Base-by-base conservation (phyloP, 1,140 invertebrate species). In the Frieseomelitta varia region DNA sequence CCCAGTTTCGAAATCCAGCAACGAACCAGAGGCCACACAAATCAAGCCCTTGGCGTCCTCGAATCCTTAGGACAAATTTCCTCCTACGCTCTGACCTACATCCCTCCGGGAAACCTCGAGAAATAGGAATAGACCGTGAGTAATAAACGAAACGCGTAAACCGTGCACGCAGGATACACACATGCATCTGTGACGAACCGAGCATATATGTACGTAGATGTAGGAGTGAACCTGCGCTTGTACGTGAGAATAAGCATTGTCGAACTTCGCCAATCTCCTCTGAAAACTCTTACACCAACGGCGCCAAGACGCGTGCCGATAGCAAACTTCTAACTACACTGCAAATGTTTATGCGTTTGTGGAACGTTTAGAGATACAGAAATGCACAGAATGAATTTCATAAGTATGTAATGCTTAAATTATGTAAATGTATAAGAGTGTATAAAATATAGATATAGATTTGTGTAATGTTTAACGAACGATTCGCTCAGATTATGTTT, bases 11-110 rank as follows among this genome's bases (percentile, higher is more conserved):
- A 58, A 58, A 58, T 75, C 55, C 15, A 3, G 11, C 15, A 24
- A 51, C 53, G 34, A 56, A 58, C 30, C 6, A 58, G 21, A 1
- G 21, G 73, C 53, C 30, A 75, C 55, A 58, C 55, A 75, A 75
- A 75, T 75, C 73, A 75, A 75, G 30, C 73, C 30, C 53, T 75
- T n/a, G 73, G 55, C 55, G 19, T 51, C 21, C 47, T 47, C 39
- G 39, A 47, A 47, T 14, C 15, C 17, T 15, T 24, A 27, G n/a
- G 47, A 53, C 39, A 21, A 68, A 68, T 47, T 74, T 21, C 27
- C 27, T 17, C 11, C 30, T 6, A 27, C 19, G 3, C 30, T 19
- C 30, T 75, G 73, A 75, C 73, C 69, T 53, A 72, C 47, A 72
- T 72, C n/a, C 2, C 8, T 21, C 15, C 24, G 39, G 12, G 15